Evolutionary conservation across 2,113 vertebrate species (phyloP).

Genomic region (Noctilio leporinus): DNA sequence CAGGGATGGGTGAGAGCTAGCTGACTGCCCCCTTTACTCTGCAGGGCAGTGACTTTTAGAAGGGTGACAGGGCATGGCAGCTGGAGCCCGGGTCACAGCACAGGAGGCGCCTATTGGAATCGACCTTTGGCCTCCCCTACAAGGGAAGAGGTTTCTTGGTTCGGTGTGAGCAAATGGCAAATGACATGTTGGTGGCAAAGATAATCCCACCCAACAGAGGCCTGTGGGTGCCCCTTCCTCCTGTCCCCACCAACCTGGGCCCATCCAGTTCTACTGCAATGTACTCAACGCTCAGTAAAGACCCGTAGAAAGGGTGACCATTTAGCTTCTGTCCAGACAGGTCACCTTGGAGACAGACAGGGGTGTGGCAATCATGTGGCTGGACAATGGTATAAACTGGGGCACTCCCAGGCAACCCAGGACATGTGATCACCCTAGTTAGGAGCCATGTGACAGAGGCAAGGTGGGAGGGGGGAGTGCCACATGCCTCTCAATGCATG

Average conservation of each 20-base stretch:
- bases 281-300: not conserved
- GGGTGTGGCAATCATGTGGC: not conserved
- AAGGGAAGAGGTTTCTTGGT: not conserved
- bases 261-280: not conserved
- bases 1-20: rapidly evolving
- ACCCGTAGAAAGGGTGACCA: rapidly evolving
- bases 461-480: rapidly evolving
- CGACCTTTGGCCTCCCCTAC: not conserved
- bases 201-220: not conserved
- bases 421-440: not conserved
- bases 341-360: not conserved
- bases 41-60: not conserved
- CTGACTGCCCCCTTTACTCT: not conserved
- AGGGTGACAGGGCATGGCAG: not conserved
- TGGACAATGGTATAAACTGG: not conserved
- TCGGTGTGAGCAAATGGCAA: not conserved
- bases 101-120: not conserved
- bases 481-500: not conserved
- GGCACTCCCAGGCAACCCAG: not conserved
- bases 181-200: not conserved
- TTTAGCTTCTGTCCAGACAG: not conserved
- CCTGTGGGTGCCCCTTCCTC: not conserved
- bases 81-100: not conserved
- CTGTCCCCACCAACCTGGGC: not conserved
- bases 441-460: rapidly evolving